Conservation (phyloP, 2,888 invertebrate species). For the Acronicta psi region DNA sequence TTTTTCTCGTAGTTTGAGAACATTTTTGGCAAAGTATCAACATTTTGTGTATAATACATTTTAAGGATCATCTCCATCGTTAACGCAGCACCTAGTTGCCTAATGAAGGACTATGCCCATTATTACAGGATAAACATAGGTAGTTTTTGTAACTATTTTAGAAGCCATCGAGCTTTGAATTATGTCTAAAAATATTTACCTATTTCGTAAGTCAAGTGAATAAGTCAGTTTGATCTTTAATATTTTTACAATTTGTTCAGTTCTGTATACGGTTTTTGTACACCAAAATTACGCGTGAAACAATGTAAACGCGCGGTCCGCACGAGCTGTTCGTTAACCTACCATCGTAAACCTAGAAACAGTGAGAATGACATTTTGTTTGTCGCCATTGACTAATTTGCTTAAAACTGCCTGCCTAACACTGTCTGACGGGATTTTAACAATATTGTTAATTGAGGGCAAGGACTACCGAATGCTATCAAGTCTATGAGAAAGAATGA, state of each 20-base stretch:
- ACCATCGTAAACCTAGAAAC: slow-evolving; percentile 57
- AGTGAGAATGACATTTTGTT: slow-evolving; percentile 45
- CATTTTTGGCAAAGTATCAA: too few relatives aligned
- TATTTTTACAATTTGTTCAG: slow-evolving; percentile 36
- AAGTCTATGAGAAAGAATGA: slow-evolving; percentile 53
- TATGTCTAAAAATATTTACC: neutral
- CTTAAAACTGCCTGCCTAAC: too few relatives aligned
- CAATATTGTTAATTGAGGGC: slow-evolving; percentile 50
- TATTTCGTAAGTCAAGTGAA: neutral
- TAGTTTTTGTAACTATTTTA: neutral
- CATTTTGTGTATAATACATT: too few relatives aligned
- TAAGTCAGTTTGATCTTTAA: slow-evolving; percentile 20
- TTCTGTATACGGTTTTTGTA: slow-evolving; percentile 36
- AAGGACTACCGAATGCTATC: slow-evolving; percentile 49
- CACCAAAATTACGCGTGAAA: slow-evolving; percentile 43
- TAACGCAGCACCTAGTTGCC: neutral
- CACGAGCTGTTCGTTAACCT: slow-evolving; percentile 46
- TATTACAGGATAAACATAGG: neutral
- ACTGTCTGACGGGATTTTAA: slow-evolving; percentile 45
- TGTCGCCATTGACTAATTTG: slow-evolving; percentile 37
- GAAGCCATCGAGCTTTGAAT: neutral
- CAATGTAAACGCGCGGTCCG: slow-evolving; percentile 40
- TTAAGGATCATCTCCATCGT: neutral
- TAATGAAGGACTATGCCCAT: neutral
- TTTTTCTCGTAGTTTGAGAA: too few relatives aligned